These are phyloP conservation scores for Zeugodacus cucurbitae DNA, from an alignment of 1,140 invertebrate species.

Conservation along the genomic window DNA sequence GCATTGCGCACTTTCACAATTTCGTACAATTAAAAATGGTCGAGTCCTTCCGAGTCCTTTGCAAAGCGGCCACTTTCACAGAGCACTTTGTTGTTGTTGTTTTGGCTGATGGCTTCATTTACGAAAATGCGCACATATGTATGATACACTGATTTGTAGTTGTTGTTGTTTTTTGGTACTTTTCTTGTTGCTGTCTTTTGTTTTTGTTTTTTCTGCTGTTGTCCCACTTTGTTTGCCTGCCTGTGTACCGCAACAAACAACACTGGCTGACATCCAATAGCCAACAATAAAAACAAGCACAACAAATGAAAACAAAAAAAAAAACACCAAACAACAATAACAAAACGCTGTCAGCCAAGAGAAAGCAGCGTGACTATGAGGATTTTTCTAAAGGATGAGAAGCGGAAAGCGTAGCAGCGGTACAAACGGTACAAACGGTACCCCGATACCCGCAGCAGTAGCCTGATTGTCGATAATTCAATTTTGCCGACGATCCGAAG, in stretches of 20 bases:
- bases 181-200: background rate
- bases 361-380: background rate
- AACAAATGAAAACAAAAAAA: background rate
- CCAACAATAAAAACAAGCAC: slow-evolving; percentile 35
- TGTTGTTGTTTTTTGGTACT: background rate
- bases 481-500: slow-evolving; percentile 14
- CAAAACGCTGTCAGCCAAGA: background rate
- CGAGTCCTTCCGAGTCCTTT: slow-evolving; percentile 1
- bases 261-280: slow-evolving; percentile 44
- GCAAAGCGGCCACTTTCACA: slow-evolving; percentile 4
- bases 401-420: background rate
- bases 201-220: background rate
- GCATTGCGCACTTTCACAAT: slow-evolving; percentile 29
- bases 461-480: slow-evolving; percentile 62
- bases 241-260: slow-evolving; percentile 52
- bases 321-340: background rate
- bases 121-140: background rate
- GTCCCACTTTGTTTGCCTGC: slow-evolving; percentile 52
- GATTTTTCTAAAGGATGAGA: background rate
- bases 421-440: slow-evolving; percentile 53
- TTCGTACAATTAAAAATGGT: background rate
- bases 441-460: slow-evolving; percentile 53
- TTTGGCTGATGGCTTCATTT: background rate
- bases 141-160: slow-evolving; percentile 17
- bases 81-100: background rate